phyloP scores from a whole-genome alignment of 1,140 invertebrate genomes.

The Dufourea novaeangliae region DNA sequence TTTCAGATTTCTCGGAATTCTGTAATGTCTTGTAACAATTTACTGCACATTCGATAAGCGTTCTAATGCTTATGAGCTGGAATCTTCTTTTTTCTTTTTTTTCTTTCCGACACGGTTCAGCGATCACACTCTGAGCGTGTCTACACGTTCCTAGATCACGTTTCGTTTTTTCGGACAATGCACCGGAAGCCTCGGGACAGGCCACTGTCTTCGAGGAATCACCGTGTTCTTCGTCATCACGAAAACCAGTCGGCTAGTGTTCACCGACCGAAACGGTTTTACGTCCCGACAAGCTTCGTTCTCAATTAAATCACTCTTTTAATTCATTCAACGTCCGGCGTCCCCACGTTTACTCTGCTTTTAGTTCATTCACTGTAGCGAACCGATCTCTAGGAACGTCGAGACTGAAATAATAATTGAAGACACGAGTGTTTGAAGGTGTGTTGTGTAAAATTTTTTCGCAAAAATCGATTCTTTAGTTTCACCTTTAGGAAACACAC shows the following conservation, averaged over 20 bases:
- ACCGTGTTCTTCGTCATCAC: slow-evolving; percentile 16
- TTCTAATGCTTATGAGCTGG: no score
- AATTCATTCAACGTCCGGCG: not conserved
- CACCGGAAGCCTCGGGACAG: slow-evolving; percentile 26
- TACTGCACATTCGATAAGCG: no score
- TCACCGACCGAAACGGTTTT: slow-evolving; percentile 2
- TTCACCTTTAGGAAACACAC: no score
- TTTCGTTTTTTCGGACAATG: slow-evolving; percentile 49
- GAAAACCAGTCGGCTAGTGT: not conserved
- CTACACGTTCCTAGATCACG: slow-evolving; percentile 15
- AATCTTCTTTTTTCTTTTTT: no score
- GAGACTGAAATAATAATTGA: not conserved
- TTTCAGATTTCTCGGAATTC: no score
- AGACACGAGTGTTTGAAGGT: no score
- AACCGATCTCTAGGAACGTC: not conserved
- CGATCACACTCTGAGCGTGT: not conserved
- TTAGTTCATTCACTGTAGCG: not conserved
- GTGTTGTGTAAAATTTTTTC: not conserved
- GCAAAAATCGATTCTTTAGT: no score
- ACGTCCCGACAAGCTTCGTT: not conserved
- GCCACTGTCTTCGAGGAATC: slow-evolving; percentile 10
- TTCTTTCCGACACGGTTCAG: not conserved
- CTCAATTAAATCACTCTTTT: not conserved
- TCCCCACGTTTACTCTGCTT: not conserved
- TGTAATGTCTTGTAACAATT: no score